Conservation (phyloP, 2,797 vertebrate species). For the Enteromius argenteus region DNA sequence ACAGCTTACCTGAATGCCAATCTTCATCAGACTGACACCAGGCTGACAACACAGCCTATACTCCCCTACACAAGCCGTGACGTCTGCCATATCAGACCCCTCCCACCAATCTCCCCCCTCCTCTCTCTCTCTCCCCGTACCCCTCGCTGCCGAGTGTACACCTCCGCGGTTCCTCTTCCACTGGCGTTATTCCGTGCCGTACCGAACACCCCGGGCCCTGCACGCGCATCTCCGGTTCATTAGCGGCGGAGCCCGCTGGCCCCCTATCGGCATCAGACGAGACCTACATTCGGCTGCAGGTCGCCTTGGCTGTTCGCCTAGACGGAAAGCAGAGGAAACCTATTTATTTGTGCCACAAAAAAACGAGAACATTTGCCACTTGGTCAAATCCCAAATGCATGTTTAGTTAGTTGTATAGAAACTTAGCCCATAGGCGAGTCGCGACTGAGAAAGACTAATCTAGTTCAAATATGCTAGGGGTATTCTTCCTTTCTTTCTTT, state of each 20-base stretch:
- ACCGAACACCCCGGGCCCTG: slow-evolving; percentile 45
- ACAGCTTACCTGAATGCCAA: slow-evolving; percentile 99
- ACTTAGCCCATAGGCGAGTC: background rate
- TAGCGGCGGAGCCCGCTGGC: slow-evolving; percentile 66
- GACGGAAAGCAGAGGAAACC: background rate
- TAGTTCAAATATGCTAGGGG: background rate
- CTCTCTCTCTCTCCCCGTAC: slow-evolving; percentile 51
- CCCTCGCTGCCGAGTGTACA: slow-evolving; percentile 59
- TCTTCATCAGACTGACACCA: slow-evolving; percentile 99
- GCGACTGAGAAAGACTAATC: background rate
- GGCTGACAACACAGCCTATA: slow-evolving; percentile 98
- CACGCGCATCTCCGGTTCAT: slow-evolving; percentile 47
- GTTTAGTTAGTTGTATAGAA: background rate
- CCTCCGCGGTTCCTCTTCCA: slow-evolving; percentile 61
- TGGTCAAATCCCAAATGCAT: background rate
- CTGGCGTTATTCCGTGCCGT: slow-evolving; percentile 30
- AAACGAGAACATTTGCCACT: background rate
- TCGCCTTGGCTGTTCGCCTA: slow-evolving; percentile 1
- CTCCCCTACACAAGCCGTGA: slow-evolving; percentile 86
- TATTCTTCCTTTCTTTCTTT: background rate
- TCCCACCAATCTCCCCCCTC: slow-evolving; percentile 71
- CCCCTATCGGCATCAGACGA: slow-evolving; percentile 70
- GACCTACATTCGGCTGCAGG: slow-evolving; percentile 39
- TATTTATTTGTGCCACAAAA: background rate
- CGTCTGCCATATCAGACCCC: slow-evolving; percentile 80